Conservation (phyloP, 2,888 invertebrate species). For the Neria commutata region DNA sequence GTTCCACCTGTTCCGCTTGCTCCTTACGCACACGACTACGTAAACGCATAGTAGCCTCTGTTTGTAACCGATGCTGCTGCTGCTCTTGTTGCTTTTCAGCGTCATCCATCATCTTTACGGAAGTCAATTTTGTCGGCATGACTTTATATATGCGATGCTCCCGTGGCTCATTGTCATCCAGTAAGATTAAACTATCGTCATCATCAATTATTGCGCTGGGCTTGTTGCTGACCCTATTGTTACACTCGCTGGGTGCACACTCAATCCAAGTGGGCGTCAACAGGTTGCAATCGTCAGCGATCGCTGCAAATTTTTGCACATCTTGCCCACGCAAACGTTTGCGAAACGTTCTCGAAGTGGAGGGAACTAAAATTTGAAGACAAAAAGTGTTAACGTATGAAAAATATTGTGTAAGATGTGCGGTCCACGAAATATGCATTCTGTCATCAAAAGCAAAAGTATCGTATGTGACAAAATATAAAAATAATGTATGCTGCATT, state of each 20-base stretch:
- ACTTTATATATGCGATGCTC: constrained; percentile 38
- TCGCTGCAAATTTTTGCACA: constrained; percentile 13
- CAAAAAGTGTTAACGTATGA: no score
- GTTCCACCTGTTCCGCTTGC: not conserved
- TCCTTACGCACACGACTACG: no score
- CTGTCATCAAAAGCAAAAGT: constrained; percentile 1
- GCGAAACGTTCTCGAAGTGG: no score
- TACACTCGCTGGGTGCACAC: constrained; percentile 33
- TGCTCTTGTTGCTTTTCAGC: constrained; percentile 1
- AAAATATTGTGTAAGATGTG: no score
- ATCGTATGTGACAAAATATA: not conserved
- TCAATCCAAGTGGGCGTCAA: constrained; percentile 40
- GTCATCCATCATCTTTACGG: not conserved
- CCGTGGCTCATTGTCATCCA: constrained; percentile 36
- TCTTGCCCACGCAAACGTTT: no score
- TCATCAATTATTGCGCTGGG: not conserved
- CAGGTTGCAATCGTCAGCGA: constrained; percentile 33
- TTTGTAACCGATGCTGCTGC: no score
- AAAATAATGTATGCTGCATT: no score
- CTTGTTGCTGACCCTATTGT: no score
- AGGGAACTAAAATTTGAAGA: no score
- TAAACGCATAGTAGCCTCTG: no score
- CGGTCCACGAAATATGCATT: constrained; percentile 16
- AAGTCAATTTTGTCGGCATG: constrained; percentile 15
- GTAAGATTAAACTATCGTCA: constrained; percentile 12